Evolutionary conservation across 2,797 vertebrate genomes (phyloP), one percentile per base, ranked within the genome.

Genomic region (Erpetoichthys calabaricus): DNA sequence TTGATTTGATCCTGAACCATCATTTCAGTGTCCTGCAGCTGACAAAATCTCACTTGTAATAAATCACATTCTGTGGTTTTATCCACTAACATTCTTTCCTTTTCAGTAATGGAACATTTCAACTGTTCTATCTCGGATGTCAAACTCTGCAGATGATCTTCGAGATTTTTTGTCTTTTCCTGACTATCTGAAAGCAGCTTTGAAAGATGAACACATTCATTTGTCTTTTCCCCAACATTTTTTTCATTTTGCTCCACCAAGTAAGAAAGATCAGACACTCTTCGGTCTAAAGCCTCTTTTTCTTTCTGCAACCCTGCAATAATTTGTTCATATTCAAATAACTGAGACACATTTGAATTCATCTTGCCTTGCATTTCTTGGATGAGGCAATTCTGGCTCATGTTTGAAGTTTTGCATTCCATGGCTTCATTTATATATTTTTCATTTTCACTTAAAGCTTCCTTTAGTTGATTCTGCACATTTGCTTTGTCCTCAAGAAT

Each of bases 1-100:
- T 69, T 65, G 7, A 80, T 71, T 67, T 90, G 83, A n/a, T 89
- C 80, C 68, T 89, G 80, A 5, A 91, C 74, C 57, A 80, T 63
- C 0, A 74, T 64, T 1, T 81, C 56, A 0, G 78, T 79, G 53
- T 91, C 86, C 64, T 85, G 73, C 7, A 77, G 79, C 3, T 73
- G 73, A 57, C 67, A 59, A 59, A 87, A 68, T 46, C 85, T 80
- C 46, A 71, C 66, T 56, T 68, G 75, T 64, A 78, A 70, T 47
- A 59, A 63, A 56, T 71, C 77, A 10, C 76, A 63, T 60, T 83
- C 80, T n/a, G 67, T 65, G 8, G 43, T 60, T 61, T 72, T 81
- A 3, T 68, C 73, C 47, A 60, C 71, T 53, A 85, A 50, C 0
- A 64, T 61, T 55, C 72, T 67, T 59, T 88, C 82, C 58, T 77